Percentiles rank a stretch among this genome's conserved stretches.
Conservation (phyloP, 2,888 invertebrate genomes). For the Lasioglossum villosulum region DNA sequence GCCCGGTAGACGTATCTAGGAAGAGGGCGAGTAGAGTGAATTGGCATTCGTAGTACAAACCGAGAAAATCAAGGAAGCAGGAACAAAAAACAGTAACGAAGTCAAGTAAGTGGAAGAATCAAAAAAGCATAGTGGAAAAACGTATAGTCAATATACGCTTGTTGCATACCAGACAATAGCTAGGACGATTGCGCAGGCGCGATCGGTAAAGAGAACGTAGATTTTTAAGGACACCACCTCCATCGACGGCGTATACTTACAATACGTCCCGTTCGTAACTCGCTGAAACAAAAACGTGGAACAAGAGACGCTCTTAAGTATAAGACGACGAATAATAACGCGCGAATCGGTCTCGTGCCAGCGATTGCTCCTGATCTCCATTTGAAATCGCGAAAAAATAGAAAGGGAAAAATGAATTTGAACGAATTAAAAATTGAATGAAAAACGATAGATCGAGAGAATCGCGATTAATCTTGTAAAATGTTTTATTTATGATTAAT, state of each 20-base stretch:
- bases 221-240: conserved; percentile 61
- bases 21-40: conserved; percentile 67
- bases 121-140: conserved; percentile 49
- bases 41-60: conserved; percentile 77
- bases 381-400: not conserved
- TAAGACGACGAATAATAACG: conserved; percentile 46
- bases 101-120: not conserved
- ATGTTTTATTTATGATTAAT: too few species aligned
- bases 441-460: not conserved
- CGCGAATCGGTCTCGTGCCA: not conserved
- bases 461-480: too few species aligned
- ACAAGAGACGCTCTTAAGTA: conserved; percentile 64
- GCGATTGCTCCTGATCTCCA: not conserved
- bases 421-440: not conserved
- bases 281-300: conserved; percentile 67
- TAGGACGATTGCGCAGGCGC: conserved; percentile 81
- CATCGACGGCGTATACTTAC: conserved; percentile 51
- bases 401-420: not conserved
- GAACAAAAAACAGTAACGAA: not conserved
- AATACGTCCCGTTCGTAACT: conserved; percentile 59
- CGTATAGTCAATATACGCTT: conserved; percentile 77
- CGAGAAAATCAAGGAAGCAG: not conserved
- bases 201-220: conserved; percentile 71
- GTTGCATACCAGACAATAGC: conserved; percentile 80
- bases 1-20: conserved; percentile 66